phyloP scores from a whole-genome alignment of 2,113 vertebrate genomes.

The Setophaga coronata region DNA sequence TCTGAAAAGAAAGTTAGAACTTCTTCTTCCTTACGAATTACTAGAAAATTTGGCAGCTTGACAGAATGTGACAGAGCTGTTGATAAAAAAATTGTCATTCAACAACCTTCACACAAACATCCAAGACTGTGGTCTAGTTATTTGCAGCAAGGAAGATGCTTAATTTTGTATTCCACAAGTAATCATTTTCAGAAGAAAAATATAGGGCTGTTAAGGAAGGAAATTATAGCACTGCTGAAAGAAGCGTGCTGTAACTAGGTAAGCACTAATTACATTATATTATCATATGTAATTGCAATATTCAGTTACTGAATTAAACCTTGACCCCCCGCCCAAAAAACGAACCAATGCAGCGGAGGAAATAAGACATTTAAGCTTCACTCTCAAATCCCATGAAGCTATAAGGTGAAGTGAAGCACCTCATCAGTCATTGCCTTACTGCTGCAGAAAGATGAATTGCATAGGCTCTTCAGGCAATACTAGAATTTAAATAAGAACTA shows the following conservation, averaged over 20 bases:
- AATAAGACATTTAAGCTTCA: background rate
- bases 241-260: background rate
- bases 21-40: background rate
- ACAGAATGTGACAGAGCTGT: background rate
- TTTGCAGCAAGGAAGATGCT: background rate
- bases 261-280: background rate
- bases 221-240: slow-evolving; percentile 8
- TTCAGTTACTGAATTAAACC: background rate
- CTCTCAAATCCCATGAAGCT: background rate
- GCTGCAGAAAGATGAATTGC: background rate
- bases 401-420: background rate
- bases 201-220: background rate
- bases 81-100: background rate
- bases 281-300: background rate
- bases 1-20: background rate
- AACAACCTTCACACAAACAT: background rate
- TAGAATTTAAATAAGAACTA: background rate
- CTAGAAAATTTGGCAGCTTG: background rate
- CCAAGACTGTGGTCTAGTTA: background rate
- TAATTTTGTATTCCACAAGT: background rate
- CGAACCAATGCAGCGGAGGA: background rate
- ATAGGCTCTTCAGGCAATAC: background rate
- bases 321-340: background rate
- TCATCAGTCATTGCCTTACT: background rate
- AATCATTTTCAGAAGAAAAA: slow-evolving; percentile 1